phyloP scores from a whole-genome alignment of 2,888 invertebrate genomes.

The Rhagophthalmus giganteus region DNA sequence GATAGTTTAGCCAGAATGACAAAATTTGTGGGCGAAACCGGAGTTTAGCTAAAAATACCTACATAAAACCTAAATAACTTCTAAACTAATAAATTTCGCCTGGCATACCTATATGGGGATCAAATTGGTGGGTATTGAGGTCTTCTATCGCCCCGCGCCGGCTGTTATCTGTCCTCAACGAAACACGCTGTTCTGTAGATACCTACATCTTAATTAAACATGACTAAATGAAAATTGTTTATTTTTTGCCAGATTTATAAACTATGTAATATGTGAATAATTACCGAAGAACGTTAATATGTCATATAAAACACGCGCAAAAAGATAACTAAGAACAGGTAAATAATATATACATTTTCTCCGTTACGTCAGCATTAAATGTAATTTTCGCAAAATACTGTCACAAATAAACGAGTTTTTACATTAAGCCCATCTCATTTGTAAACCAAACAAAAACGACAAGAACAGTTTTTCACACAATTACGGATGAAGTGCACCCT shows the following conservation, averaged over 20 bases:
- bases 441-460: slow-evolving; percentile 36
- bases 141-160: too few species aligned
- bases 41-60: too few species aligned
- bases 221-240: too few species aligned
- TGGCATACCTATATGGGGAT: too few species aligned
- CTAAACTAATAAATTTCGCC: too few species aligned
- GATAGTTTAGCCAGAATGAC: too few species aligned
- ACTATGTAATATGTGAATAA: not conserved
- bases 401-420: slow-evolving; percentile 30
- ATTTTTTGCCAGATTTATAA: not conserved
- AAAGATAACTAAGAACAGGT: slow-evolving; percentile 24
- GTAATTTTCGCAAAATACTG: slow-evolving; percentile 30
- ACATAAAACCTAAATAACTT: too few species aligned
- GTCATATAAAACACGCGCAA: slow-evolving; percentile 15
- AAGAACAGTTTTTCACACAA: slow-evolving; percentile 39
- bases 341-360: slow-evolving; percentile 6
- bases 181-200: not conserved
- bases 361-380: slow-evolving; percentile 13
- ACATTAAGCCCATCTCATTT: slow-evolving; percentile 32
- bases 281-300: not conserved
- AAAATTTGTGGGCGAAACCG: too few species aligned
- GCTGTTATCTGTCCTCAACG: too few species aligned
- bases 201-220: not conserved
- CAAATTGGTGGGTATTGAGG: too few species aligned
- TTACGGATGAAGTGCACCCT: slow-evolving; percentile 39